A percentile compares a stretch with the other conserved stretches of the same genome.
Conservation (phyloP, 2,888 invertebrate species). For the Plagodis pulveraria region DNA sequence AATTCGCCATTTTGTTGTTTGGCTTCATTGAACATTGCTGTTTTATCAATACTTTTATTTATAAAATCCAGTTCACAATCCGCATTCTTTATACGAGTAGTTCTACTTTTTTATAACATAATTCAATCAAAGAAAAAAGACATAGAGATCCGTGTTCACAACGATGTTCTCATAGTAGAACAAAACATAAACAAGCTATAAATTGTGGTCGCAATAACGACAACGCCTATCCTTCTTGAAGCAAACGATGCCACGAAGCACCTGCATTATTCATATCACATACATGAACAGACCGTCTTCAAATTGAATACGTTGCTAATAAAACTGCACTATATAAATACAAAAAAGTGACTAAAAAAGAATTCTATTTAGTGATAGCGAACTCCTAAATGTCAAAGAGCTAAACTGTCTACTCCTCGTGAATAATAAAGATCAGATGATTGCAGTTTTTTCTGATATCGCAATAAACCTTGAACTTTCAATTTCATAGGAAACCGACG, state of each 20-base stretch:
- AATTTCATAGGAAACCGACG: conserved; percentile 34
- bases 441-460: conserved; percentile 13
- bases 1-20: too few species aligned
- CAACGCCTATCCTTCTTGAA: conserved; percentile 28
- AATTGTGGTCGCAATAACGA: conserved; percentile 30
- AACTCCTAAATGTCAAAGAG: not conserved
- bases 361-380: conserved; percentile 4
- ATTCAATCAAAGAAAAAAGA: conserved; percentile 27
- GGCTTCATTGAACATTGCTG: too few species aligned
- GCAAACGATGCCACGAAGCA: conserved; percentile 32
- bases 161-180: conserved; percentile 28
- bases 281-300: conserved; percentile 22
- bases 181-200: conserved; percentile 37
- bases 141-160: conserved; percentile 37
- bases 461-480: conserved; percentile 37
- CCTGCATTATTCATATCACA: conserved; percentile 38
- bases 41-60: conserved; percentile 8
- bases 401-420: conserved; percentile 5
- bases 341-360: conserved; percentile 1
- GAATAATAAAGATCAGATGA: conserved; percentile 12
- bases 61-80: conserved; percentile 5
- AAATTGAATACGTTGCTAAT: conserved; percentile 29
- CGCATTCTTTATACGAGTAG: conserved; percentile 9
- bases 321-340: conserved; percentile 21
- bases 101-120: conserved; percentile 26